Conservation (phyloP, 1,140 invertebrate genomes). For the Heliconius eleuchia region DNA sequence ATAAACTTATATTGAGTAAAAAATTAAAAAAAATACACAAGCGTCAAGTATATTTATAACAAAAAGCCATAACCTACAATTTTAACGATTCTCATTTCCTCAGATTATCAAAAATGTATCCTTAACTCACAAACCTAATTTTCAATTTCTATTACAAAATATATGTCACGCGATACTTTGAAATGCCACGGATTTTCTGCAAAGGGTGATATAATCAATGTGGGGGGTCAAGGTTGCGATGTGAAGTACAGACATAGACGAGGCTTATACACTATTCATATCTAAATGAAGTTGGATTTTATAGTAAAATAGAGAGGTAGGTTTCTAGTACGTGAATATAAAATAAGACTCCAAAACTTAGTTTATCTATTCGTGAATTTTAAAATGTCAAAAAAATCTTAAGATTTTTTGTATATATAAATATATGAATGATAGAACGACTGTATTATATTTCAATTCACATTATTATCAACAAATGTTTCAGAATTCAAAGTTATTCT, state of each 20-base stretch:
- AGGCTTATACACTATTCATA: slow-evolving; percentile 3
- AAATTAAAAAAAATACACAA: no score
- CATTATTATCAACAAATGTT: no score
- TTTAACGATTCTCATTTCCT: background rate
- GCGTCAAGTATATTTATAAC: no score
- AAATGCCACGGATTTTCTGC: slow-evolving; percentile 32
- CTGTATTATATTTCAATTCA: no score
- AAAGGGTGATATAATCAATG: slow-evolving; percentile 36
- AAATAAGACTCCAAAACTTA: no score
- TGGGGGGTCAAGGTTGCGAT: slow-evolving; percentile 34
- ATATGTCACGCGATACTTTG: slow-evolving; percentile 22
- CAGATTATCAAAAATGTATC: background rate
- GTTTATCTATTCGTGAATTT: no score
- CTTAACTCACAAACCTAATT: slow-evolving; percentile 16
- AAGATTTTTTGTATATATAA: no score
- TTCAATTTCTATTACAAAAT: slow-evolving; percentile 19
- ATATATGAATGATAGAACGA: no score
- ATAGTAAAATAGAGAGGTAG: background rate
- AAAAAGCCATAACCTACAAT: background rate
- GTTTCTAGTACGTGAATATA: background rate
- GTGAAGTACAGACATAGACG: slow-evolving; percentile 5
- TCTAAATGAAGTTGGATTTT: background rate
- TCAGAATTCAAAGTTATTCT: no score
- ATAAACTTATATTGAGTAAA: no score
- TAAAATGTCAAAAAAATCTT: no score